Conservation (phyloP, 1,140 invertebrate species). For the Sinella curviseta region DNA sequence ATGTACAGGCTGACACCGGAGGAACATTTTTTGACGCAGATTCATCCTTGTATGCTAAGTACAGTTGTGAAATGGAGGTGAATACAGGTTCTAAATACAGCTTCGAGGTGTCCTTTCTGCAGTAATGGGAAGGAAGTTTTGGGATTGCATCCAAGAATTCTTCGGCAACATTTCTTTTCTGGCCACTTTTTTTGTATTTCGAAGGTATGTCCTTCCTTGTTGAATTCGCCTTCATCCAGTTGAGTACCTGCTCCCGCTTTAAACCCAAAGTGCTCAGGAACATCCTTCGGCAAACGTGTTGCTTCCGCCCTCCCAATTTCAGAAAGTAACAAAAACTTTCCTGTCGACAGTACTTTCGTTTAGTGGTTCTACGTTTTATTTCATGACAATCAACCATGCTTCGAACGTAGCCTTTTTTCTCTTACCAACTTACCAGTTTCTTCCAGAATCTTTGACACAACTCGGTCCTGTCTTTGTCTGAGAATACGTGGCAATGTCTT, state of each 20-base stretch:
- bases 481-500: not conserved
- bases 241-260: not conserved
- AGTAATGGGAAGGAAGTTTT: conserved; percentile 36
- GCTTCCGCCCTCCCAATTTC: not conserved
- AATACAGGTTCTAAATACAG: conserved; percentile 32
- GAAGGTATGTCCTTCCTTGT: not conserved
- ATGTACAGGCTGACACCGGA: not conserved
- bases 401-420: not conserved
- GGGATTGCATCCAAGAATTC: conserved; percentile 43
- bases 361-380: not conserved
- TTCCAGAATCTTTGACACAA: not conserved
- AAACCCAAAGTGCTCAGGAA: conserved; percentile 24
- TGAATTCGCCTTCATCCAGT: too few species aligned
- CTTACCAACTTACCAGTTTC: not conserved
- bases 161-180: conserved; percentile 27
- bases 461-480: not conserved
- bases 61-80: not conserved
- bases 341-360: not conserved
- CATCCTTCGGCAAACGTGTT: not conserved
- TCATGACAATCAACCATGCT: not conserved
- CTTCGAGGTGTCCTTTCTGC: conserved; percentile 28
- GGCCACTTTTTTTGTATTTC: not conserved
- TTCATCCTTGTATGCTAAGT: conserved; percentile 5
- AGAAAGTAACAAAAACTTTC: not conserved
- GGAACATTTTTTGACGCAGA: not conserved